Evolutionary conservation across 1,140 invertebrate genomes (phyloP), one percentile per base, ranked within the genome.

Genomic region (Spodoptera frugiperda): DNA sequence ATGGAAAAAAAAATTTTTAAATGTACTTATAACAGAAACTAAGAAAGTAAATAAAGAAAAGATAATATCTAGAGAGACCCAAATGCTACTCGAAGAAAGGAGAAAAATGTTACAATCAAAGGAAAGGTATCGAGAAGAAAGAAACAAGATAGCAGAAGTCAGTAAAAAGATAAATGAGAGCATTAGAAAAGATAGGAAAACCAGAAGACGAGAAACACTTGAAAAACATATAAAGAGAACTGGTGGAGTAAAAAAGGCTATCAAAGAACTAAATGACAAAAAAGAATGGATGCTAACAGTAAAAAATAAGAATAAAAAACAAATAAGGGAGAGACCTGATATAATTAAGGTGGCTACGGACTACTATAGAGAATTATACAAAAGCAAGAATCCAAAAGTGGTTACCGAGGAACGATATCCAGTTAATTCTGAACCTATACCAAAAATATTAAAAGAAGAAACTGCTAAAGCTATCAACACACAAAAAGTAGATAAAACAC

Each of bases 241-340:
- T 8, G 55, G 17, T 57, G 6, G 55, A 19, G 30, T 57, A 57
- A 14, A 9, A n/a, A 57, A 57, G 25, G 9, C 25, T 30, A 25
- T 25, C 21, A 25, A 57, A n/a, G 19, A 57, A 14, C 2, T 6
- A 33, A 57, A 57, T 5, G 2, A 17, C 12, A 61, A 44, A 44
- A 61, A 33, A 14, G 59, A 44, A 9, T 44, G 30, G 59, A 63
- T 63, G 15, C 33, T 19, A 63, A 63, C n/a, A n/a, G 33, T 46
- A 9, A 19, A 48, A 12, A 21, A n/a, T 46, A 63, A 11, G 17
- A 54, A 30, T 57, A 57, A 57, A 25, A 57, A 21, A 19, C 19
- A 54, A 8, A 59, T 10, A 59, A 33, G 12, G 3, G 30, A 59
- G 30, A 30, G 55, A 33, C 9, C 25, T 30, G 55, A 59, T n/a